Base-by-base conservation (phyloP, 1,140 invertebrate genomes). In the Dufourea novaeangliae region DNA sequence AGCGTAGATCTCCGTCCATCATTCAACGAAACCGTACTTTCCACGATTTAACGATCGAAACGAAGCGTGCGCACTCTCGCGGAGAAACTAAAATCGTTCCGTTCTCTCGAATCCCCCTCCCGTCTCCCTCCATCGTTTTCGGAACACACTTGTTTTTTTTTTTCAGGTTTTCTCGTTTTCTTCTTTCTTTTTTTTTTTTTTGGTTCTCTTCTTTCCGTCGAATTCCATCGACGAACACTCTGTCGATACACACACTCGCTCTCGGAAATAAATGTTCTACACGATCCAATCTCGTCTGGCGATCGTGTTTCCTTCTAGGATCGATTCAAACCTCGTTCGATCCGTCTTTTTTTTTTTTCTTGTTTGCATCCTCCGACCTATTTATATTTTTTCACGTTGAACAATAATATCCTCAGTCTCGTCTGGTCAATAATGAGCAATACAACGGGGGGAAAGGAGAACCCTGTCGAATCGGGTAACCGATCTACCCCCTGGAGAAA, bases 331-430 rank as follows among this genome's bases (percentile, higher is more conserved):
- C n/a, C n/a, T 46, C 29, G 37, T 7, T 64, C 59, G 41, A 46
- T 61, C 25, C 69, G 17, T 29, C 3, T 22, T 76, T 32, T 27
- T 54, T 54, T 29, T 52, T 34, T 46, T 59, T 63, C 22, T 41
- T 54, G 66, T 7, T 29, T 56, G 57, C 68, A 32, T 27, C 73
- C 14, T 68, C 69, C 67, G 41, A 68, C 39, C 52, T 70, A 46
- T 17, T 46, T 4, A 5, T 50, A 62, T 77, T 62, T 62, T 52
- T 63, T 77, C 74, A 61, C 66, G 61, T 70, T 71, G 74, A 77
- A 77, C 74, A 6, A n/a, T n/a, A 25, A 68, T 77, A 77, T 71
- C 74, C 74, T 77, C 74, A 63, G 67, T 77, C 75, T 71, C 75
- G 75, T 62, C 75, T 41, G 56, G 68, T 77, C 56, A 63, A 63